phyloP scores from a whole-genome alignment of 2,113 vertebrate genomes.

The Macaca mulatta region DNA sequence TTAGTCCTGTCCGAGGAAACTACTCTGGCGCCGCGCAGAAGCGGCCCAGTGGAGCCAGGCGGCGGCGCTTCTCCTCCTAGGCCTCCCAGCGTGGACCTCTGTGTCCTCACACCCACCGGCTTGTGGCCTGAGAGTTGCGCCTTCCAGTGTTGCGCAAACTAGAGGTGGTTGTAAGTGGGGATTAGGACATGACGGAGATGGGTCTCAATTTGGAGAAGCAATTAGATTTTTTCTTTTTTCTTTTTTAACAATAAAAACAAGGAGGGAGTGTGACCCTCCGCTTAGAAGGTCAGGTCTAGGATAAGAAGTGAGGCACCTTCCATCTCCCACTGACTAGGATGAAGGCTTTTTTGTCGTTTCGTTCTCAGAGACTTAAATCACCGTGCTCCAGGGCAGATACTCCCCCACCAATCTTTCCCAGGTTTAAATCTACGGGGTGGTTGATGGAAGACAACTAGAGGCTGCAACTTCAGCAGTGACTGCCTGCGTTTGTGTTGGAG shows the following conservation, averaged over 20 bases:
- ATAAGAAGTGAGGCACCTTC: neutral
- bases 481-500: neutral
- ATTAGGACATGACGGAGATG: neutral
- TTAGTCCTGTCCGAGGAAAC: accelerated
- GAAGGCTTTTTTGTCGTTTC: no score
- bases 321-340: neutral
- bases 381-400: neutral
- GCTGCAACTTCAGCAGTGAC: neutral
- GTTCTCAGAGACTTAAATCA: neutral
- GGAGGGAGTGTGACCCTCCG: neutral
- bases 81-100: neutral
- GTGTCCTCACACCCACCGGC: neutral
- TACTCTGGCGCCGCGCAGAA: neutral
- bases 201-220: neutral
- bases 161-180: neutral
- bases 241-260: neutral
- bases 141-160: neutral
- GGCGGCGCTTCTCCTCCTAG: neutral
- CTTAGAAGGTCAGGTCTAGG: neutral
- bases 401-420: neutral
- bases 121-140: neutral
- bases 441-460: neutral
- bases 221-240: no score
- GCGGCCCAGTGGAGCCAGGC: neutral
- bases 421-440: neutral